These are phyloP conservation scores for Scleropages formosus DNA, from an alignment of 2,797 vertebrate genomes.

Conservation along the genomic window DNA sequence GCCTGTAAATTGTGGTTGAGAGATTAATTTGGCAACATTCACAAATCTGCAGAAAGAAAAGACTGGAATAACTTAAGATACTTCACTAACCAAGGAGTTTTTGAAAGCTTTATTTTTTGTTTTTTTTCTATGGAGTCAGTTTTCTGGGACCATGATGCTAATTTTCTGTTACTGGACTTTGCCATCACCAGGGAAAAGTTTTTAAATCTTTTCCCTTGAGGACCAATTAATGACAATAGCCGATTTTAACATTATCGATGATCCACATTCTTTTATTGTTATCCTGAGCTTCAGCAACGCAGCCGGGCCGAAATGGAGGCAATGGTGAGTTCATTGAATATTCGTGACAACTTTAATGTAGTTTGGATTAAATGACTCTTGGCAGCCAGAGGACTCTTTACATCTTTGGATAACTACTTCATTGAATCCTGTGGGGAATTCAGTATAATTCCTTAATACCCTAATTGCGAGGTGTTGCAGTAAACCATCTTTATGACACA, in stretches of 20 bases:
- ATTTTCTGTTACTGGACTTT: constrained; percentile 25
- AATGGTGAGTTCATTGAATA: constrained; percentile 28
- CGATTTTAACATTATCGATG: neutral
- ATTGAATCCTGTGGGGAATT: too few relatives aligned
- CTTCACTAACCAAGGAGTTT: neutral
- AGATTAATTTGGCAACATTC: too few relatives aligned
- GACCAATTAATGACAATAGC: constrained; percentile 19
- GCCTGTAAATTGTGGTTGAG: too few relatives aligned
- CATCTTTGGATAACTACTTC: too few relatives aligned
- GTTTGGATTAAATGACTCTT: constrained; percentile 31
- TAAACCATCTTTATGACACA: too few relatives aligned
- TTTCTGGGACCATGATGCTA: constrained; percentile 27
- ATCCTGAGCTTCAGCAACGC: constrained; percentile 5
- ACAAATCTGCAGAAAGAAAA: neutral
- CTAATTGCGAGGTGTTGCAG: too few relatives aligned
- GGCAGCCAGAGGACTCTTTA: constrained; percentile 26
- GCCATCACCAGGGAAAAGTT: constrained; percentile 20
- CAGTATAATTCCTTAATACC: too few relatives aligned
- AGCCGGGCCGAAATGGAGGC: constrained; percentile 10
- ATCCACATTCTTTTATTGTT: constrained; percentile 11
- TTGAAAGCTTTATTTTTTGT: too few relatives aligned
- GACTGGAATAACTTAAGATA: neutral
- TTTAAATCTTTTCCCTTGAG: constrained; percentile 23
- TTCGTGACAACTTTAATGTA: constrained; percentile 35
- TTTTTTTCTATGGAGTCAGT: constrained; percentile 13